Percentiles rank a stretch among this genome's conserved stretches.
Conservation (phyloP, 2,888 invertebrate genomes). For the Caenorhabditis sp. region DNA sequence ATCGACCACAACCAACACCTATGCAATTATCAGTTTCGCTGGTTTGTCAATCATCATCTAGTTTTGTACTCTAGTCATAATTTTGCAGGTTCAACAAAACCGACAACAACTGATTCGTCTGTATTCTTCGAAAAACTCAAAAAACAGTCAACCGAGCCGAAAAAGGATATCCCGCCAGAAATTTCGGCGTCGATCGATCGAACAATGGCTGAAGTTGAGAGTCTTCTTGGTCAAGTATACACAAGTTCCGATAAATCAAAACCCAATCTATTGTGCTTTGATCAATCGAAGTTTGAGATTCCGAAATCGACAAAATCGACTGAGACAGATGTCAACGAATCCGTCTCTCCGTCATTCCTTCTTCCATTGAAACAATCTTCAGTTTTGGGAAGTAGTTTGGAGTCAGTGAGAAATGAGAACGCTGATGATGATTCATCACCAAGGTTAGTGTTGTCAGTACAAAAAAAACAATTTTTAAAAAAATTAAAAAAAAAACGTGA, state of each 20-base stretch:
- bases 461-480: too few species aligned
- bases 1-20: conserved; percentile 15
- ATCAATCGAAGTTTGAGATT: conserved; percentile 25
- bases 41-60: background rate
- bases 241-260: conserved; percentile 46
- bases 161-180: conserved; percentile 37
- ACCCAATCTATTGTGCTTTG: conserved; percentile 53
- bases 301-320: conserved; percentile 4
- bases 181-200: conserved; percentile 48
- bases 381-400: conserved; percentile 35
- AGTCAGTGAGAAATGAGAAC: conserved; percentile 26
- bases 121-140: background rate
- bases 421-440: conserved; percentile 27
- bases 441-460: conserved; percentile 18
- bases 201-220: conserved; percentile 50
- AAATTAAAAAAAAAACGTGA: too few species aligned
- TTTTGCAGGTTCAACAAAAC: conserved; percentile 7
- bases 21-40: conserved; percentile 31
- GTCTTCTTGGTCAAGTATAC: conserved; percentile 50
- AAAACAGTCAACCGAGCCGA: conserved; percentile 15
- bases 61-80: too few species aligned
- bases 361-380: conserved; percentile 31
- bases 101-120: background rate
- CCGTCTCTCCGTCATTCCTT: conserved; percentile 35
- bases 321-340: conserved; percentile 6